Evolutionary conservation across 2,113 vertebrate genomes (phyloP).

Genomic region (Paramisgurnus dabryanus): DNA sequence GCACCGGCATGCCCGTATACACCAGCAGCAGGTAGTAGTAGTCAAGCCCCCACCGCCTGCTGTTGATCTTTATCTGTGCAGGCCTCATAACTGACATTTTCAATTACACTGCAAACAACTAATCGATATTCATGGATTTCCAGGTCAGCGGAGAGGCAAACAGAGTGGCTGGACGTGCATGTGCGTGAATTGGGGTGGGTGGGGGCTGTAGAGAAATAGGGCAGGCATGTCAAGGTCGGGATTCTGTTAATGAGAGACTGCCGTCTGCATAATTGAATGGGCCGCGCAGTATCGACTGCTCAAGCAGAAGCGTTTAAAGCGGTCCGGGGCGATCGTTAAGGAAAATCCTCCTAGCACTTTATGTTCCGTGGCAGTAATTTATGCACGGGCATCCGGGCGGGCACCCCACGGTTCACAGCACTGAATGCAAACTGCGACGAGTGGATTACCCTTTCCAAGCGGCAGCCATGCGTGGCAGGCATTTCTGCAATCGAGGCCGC

Average conservation of each 20-base stretch:
- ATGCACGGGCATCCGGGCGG: constrained; percentile 75
- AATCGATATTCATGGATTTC: constrained; percentile 95
- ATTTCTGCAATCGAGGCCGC: constrained; percentile 70
- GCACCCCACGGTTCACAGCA: constrained; percentile 73
- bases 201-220: constrained; percentile 75
- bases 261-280: constrained; percentile 79
- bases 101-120: constrained; percentile 92
- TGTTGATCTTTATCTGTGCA: constrained; percentile 84
- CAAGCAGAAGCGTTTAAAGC: constrained; percentile 78
- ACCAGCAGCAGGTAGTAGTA: constrained; percentile 63
- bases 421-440: constrained; percentile 76
- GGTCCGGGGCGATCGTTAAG: constrained; percentile 73
- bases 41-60: constrained; percentile 75
- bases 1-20: constrained; percentile 35
- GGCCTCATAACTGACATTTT: constrained; percentile 91
- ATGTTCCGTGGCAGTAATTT: constrained; percentile 79
- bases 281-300: constrained; percentile 77
- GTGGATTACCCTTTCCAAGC: constrained; percentile 77
- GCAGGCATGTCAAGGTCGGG: constrained; percentile 86
- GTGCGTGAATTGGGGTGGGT: neutral
- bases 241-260: constrained; percentile 82
- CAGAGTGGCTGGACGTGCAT: constrained; percentile 65
- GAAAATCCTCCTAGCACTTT: constrained; percentile 77
- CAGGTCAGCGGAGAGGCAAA: constrained; percentile 78
- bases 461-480: constrained; percentile 73